These are phyloP conservation scores for Grammomys surdaster DNA, from an alignment of 2,113 vertebrate genomes.

Conservation along the genomic window DNA sequence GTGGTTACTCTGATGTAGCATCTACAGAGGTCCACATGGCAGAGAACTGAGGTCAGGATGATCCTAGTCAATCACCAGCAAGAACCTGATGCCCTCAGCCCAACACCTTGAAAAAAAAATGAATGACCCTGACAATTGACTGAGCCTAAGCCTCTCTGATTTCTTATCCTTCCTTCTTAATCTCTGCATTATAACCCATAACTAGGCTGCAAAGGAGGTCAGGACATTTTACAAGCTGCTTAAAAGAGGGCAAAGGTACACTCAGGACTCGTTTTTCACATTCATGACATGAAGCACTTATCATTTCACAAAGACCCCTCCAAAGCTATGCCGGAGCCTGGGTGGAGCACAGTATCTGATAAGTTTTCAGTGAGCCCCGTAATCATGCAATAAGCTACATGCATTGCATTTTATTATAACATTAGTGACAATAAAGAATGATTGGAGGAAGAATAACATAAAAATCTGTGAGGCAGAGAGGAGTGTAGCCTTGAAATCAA, in stretches of 20 bases:
- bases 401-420: constrained; percentile 61
- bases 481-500: constrained; percentile 67
- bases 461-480: constrained; percentile 72
- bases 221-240: not conserved
- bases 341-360: not conserved
- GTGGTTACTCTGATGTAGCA: not conserved
- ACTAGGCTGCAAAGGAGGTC: not conserved
- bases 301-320: not conserved
- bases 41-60: not conserved
- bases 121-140: not conserved
- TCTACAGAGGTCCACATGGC: not conserved
- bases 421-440: constrained; percentile 75
- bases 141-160: not conserved
- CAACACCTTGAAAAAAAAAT: not conserved
- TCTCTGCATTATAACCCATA: not conserved
- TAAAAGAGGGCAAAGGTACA: not conserved
- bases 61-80: not conserved
- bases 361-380: constrained; percentile 50
- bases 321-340: not conserved
- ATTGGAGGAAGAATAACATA: constrained; percentile 68
- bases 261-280: not conserved
- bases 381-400: constrained; percentile 49
- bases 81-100: not conserved
- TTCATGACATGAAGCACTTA: not conserved
- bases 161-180: not conserved